These are phyloP conservation scores for Todiramphus saurophagus DNA, from an alignment of 2,113 vertebrate species.

Conservation along the genomic window DNA sequence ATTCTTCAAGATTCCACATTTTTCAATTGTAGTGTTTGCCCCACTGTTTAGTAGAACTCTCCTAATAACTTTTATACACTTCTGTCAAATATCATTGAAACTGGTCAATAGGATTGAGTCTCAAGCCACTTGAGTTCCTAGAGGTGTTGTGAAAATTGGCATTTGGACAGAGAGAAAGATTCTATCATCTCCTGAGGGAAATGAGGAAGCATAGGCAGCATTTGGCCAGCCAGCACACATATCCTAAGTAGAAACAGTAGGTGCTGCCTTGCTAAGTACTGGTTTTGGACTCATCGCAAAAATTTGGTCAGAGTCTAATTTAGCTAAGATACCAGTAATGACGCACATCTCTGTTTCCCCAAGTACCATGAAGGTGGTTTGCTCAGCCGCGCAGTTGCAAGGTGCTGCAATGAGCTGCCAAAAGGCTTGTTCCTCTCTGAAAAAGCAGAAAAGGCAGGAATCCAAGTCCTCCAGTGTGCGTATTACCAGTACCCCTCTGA, in stretches of 20 bases:
- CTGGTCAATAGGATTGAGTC: not conserved
- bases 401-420: not conserved
- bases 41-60: not conserved
- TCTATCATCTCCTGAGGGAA: not conserved
- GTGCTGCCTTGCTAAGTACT: not conserved
- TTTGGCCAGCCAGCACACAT: not conserved
- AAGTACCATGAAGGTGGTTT: not conserved
- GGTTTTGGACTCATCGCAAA: not conserved
- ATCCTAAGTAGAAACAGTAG: not conserved
- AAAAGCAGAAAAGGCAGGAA: not conserved
- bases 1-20: not conserved
- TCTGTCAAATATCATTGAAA: conserved; percentile 26
- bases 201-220: not conserved
- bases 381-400: not conserved
- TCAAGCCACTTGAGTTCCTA: not conserved
- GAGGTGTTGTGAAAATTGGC: not conserved
- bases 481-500: not conserved
- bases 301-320: not conserved
- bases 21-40: not conserved
- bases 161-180: not conserved
- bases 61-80: not conserved
- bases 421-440: not conserved
- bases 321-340: not conserved
- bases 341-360: not conserved
- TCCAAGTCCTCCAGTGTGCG: not conserved